phyloP scores from a whole-genome alignment of 2,797 vertebrate genomes.

The Holocentrus rufus region DNA sequence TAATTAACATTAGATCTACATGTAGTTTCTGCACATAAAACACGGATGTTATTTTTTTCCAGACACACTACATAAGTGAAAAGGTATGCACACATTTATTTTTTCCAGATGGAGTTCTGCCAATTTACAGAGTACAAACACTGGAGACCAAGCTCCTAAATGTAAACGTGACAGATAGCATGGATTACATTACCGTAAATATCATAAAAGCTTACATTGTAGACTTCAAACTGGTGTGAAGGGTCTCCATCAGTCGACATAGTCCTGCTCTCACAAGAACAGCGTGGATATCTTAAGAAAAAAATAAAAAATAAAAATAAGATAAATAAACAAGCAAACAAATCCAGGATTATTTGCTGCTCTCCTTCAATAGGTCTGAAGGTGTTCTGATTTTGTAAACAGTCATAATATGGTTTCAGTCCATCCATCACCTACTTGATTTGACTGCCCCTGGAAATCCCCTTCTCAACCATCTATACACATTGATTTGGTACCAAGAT shows the following conservation, averaged over 20 bases:
- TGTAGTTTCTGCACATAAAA: not conserved
- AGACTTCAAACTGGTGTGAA: not conserved
- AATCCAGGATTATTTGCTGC: no score
- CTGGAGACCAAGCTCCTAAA: slow-evolving; percentile 22
- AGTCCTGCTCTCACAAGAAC: not conserved
- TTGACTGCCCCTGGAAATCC: no score
- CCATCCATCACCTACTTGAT: no score
- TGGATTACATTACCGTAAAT: slow-evolving; percentile 69
- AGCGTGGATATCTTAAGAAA: not conserved
- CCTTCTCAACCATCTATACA: no score
- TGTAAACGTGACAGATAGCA: slow-evolving; percentile 74
- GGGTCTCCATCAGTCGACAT: not conserved
- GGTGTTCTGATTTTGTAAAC: no score
- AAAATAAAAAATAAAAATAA: no score
- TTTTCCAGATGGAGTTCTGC: not conserved
- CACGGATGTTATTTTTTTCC: not conserved
- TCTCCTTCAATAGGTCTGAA: no score
- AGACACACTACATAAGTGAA: slow-evolving; percentile 20
- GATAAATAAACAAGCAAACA: no score
- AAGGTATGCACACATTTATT: not conserved
- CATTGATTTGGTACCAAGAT: no score
- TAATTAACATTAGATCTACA: not conserved
- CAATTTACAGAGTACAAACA: slow-evolving; percentile 30
- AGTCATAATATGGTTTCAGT: no score
- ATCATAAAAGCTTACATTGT: not conserved